Base-by-base conservation (phyloP, 1,140 invertebrate species). In the Cydia fagiglandana region DNA sequence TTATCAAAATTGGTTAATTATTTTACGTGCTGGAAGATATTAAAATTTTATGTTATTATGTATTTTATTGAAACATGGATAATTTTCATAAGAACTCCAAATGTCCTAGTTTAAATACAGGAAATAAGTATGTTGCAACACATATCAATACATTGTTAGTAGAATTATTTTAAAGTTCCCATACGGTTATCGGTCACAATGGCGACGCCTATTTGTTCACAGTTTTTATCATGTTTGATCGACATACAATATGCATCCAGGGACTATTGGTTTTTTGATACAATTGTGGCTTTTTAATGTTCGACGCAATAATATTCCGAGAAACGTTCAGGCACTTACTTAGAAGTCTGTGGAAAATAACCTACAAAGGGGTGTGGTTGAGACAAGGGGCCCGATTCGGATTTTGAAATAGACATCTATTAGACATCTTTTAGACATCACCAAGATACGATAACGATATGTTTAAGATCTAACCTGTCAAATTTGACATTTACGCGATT, bases 151-250 rank as follows among this genome's bases (percentile, higher is more conserved):
- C 12, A 68, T 41, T 68, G 64, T 68, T 68, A 38, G 64, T 68
- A 7, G 7, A 41, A 68, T 68, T 68, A 68, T 68, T 68, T 68
- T 68, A 68, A 68, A 68, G 64, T 68, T 68, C 64, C 73, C 75
- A 68, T 78, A 28, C 34, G 74, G 64, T 83, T 88, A 88, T 88
- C 86, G 86, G 86, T 88, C 86, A 87, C 82, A 86, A 88, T 88
- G 81, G 73, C 81, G 56, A 79, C 84, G 76, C 80, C 86, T 86
- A 66, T 88, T 86, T 84, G 73, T 77, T 74, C 61, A 79, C 80
- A 0, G 24, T 2, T 24, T 84, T 88, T 86, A 88, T 86, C 85
- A 75, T 77, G 79, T 86, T 85, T 83, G 85, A 85, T 84, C 79
- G 80, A 64, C 53, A 76, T 75, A 79, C 64, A 68, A 68, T 68